These are phyloP conservation scores for Hydrozoanthus tunicans DNA, from an alignment of 64 coral and sea anemone genomes.

Conservation along the genomic window DNA sequence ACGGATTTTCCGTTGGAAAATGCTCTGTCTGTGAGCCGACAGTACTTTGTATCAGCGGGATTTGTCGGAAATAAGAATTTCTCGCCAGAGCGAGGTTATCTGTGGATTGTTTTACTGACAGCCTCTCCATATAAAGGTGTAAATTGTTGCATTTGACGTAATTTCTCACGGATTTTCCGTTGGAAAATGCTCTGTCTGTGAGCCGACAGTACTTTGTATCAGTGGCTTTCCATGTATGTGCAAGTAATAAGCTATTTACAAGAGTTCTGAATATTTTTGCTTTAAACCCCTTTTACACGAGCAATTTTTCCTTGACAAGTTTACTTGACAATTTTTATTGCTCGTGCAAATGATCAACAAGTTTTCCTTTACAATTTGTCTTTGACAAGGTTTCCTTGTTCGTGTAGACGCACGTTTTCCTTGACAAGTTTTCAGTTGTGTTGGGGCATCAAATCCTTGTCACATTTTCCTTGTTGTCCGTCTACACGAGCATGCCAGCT, in stretches of 20 bases:
- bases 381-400: too few species aligned
- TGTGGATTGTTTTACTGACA: not conserved
- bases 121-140: not conserved
- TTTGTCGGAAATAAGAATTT: not conserved
- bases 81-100: not conserved
- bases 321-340: too few species aligned
- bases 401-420: too few species aligned
- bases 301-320: too few species aligned
- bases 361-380: too few species aligned
- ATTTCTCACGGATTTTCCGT: not conserved
- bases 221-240: not conserved
- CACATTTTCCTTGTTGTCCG: too few species aligned
- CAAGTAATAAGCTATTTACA: not conserved
- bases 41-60: not conserved
- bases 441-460: too few species aligned
- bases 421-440: too few species aligned
- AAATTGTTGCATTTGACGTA: conserved; percentile 14
- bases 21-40: not conserved
- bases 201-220: not conserved
- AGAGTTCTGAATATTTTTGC: not conserved
- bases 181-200: too few species aligned
- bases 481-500: too few species aligned
- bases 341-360: too few species aligned
- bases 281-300: not conserved
- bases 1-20: not conserved